Evolutionary conservation across 1,140 invertebrate species (phyloP).

Genomic region (Diploscapter pachys): DNA sequence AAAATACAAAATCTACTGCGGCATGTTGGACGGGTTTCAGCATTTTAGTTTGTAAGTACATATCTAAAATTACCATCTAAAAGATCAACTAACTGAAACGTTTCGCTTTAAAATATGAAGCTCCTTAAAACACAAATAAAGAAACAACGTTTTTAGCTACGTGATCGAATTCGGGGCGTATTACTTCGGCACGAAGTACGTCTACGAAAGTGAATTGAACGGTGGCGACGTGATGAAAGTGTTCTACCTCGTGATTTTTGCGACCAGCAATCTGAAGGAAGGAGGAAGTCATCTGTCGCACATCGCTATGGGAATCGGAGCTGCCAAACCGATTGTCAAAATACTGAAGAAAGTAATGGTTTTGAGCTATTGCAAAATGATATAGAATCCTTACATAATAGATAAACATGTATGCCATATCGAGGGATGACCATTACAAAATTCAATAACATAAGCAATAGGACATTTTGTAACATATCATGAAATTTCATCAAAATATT

Average conservation of each 20-base stretch:
- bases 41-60: too few species aligned
- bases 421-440: background rate
- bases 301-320: slow-evolving; percentile 73
- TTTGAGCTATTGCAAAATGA: slow-evolving; percentile 1
- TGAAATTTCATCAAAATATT: background rate
- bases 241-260: slow-evolving; percentile 64
- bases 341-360: slow-evolving; percentile 69
- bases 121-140: too few species aligned
- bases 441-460: background rate
- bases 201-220: background rate
- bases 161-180: background rate
- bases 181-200: slow-evolving; percentile 10
- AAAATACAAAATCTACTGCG: background rate
- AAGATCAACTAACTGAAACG: too few species aligned
- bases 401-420: too few species aligned
- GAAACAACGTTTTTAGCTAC: slow-evolving; percentile 4
- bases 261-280: slow-evolving; percentile 67
- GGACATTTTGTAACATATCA: background rate
- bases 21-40: background rate
- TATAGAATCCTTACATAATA: background rate
- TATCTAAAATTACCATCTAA: too few species aligned
- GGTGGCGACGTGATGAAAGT: background rate
- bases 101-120: too few species aligned
- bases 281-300: slow-evolving; percentile 72
- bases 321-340: slow-evolving; percentile 73